These are phyloP conservation scores for Percopsis transmontana DNA, from an alignment of 2,113 vertebrate species.

Conservation along the genomic window DNA sequence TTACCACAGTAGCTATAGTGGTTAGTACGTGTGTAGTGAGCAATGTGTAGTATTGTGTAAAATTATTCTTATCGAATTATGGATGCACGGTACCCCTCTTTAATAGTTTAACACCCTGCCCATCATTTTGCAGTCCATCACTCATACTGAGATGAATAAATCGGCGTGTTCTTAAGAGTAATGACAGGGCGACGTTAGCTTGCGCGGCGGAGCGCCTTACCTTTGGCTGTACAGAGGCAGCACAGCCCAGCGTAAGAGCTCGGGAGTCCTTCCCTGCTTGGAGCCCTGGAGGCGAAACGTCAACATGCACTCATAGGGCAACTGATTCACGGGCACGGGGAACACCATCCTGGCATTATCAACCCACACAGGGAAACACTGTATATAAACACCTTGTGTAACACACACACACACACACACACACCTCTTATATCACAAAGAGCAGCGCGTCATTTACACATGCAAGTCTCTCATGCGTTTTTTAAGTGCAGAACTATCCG, in stretches of 20 bases:
- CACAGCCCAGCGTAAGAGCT: slow-evolving; percentile 71
- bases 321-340: slow-evolving; percentile 56
- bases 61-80: too few species aligned
- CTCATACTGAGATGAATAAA: too few species aligned
- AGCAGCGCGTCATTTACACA: neutral
- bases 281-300: slow-evolving; percentile 67
- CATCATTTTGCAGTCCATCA: too few species aligned
- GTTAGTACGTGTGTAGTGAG: too few species aligned
- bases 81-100: too few species aligned
- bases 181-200: too few species aligned
- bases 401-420: neutral
- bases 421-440: neutral
- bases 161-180: neutral
- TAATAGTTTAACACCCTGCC: too few species aligned
- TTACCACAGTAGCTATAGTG: too few species aligned
- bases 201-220: slow-evolving; percentile 35
- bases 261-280: slow-evolving; percentile 61
- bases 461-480: neutral
- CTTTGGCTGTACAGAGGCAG: slow-evolving; percentile 67
- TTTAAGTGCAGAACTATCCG: neutral
- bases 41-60: too few species aligned
- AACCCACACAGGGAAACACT: slow-evolving; percentile 6
- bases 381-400: neutral
- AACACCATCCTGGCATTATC: slow-evolving; percentile 72
- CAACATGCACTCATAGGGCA: slow-evolving; percentile 75